Percentiles rank a stretch among this genome's conserved stretches.
Conservation (phyloP, 2,888 invertebrate genomes). For the Tortrix viridana region DNA sequence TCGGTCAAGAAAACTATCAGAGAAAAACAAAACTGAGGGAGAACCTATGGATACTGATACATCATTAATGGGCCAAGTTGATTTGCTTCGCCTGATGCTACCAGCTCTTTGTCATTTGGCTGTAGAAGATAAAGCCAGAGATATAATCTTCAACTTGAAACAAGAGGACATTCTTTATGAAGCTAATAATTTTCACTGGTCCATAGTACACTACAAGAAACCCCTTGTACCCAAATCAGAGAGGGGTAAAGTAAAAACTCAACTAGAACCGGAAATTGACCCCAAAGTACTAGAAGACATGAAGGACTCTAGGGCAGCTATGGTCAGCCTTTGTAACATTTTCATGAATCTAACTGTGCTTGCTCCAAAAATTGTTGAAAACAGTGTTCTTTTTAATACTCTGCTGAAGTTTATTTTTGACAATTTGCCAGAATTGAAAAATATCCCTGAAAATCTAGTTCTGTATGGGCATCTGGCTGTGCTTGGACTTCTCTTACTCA, state of each 20-base stretch:
- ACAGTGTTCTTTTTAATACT: slow-evolving; percentile 89
- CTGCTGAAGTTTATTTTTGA: slow-evolving; percentile 94
- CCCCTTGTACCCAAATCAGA: slow-evolving; percentile 92
- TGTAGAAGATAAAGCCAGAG: slow-evolving; percentile 94
- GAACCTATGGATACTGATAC: slow-evolving; percentile 76
- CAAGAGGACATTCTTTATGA: slow-evolving; percentile 93
- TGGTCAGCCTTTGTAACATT: slow-evolving; percentile 95
- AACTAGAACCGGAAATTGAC: slow-evolving; percentile 90
- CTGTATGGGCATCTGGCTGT: slow-evolving; percentile 94
- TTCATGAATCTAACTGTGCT: slow-evolving; percentile 96
- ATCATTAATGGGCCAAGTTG: slow-evolving; percentile 84
- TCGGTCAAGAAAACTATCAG: slow-evolving; percentile 87
- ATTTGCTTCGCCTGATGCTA: slow-evolving; percentile 91
- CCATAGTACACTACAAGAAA: slow-evolving; percentile 92
- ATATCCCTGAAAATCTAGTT: slow-evolving; percentile 92
- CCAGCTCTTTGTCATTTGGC: slow-evolving; percentile 96
- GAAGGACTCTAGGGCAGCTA: slow-evolving; percentile 92
- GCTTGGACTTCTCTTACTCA: slow-evolving; percentile 91
- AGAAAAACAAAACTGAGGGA: slow-evolving; percentile 86
- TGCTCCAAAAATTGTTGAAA: slow-evolving; percentile 92
- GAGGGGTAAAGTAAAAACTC: slow-evolving; percentile 88
- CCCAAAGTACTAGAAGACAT: slow-evolving; percentile 90
- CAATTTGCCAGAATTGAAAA: slow-evolving; percentile 92
- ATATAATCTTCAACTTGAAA: slow-evolving; percentile 89
- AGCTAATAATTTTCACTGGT: slow-evolving; percentile 92